Evolutionary conservation across 2,113 vertebrate species (phyloP).

Genomic region (human (Homo sapiens)): GRCh38 chr14:97296001-97296500

Average conservation of each 20-base stretch:
- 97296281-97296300: constrained; percentile 99
- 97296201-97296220: constrained; percentile 87
- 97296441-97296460: constrained; percentile 99
- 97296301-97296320: constrained; percentile 99
- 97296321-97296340: constrained; percentile 99
- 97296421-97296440: constrained; percentile 99
- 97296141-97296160: constrained; percentile 81
- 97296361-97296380: constrained; percentile 99
- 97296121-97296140: constrained; percentile 84
- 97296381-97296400: constrained; percentile 99
- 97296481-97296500: constrained; percentile 98
- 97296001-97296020: background rate
- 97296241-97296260: constrained; percentile 92
- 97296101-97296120: constrained; percentile 48
- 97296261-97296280: constrained; percentile 99
- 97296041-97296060: constrained; percentile 36
- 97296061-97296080: constrained; percentile 41
- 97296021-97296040: background rate
- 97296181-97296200: constrained; percentile 88
- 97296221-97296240: constrained; percentile 86
- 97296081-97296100: constrained; percentile 65
- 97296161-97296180: constrained; percentile 88
- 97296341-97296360: constrained; percentile 99
- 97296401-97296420: constrained; percentile 99
- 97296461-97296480: constrained; percentile 99